These are phyloP conservation scores for Xylota segnis DNA, from an alignment of 2,888 invertebrate species.

Conservation along the genomic window DNA sequence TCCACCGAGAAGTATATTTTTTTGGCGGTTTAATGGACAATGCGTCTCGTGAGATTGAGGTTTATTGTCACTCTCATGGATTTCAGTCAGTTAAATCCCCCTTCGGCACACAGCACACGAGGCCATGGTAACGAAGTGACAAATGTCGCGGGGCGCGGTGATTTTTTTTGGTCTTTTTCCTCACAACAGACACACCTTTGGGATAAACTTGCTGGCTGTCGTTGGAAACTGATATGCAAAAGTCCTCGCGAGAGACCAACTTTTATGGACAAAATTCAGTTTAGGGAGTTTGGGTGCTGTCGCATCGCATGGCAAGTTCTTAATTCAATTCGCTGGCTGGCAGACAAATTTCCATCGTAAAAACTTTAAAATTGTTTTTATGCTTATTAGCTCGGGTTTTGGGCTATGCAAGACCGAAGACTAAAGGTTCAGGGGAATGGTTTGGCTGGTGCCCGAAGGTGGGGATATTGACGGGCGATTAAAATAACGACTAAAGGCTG, in stretches of 20 bases:
- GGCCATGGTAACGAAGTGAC: conserved; percentile 41
- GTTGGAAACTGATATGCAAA: conserved; percentile 65
- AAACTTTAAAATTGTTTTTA: conserved; percentile 45
- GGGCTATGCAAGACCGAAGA: background rate
- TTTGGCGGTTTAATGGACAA: conserved; percentile 60
- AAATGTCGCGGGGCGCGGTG: conserved; percentile 30
- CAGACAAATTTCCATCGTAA: conserved; percentile 45
- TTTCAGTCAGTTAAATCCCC: conserved; percentile 30
- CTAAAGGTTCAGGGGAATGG: background rate
- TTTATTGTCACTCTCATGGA: conserved; percentile 55
- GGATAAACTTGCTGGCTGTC: conserved; percentile 46
- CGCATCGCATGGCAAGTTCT: conserved; percentile 23
- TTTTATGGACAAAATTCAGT: conserved; percentile 52
- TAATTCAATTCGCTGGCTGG: conserved; percentile 38
- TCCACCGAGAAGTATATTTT: conserved; percentile 18
- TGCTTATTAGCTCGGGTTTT: conserved; percentile 36
- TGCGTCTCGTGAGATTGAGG: conserved; percentile 63
- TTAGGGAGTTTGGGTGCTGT: conserved; percentile 6
- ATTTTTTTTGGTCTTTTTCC: background rate
- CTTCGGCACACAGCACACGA: background rate
- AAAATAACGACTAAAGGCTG: background rate
- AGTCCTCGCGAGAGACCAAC: conserved; percentile 19
- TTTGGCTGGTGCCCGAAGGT: background rate
- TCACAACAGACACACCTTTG: conserved; percentile 62
- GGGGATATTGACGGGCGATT: too few species aligned